These are phyloP conservation scores for Megalops atlanticus DNA, from an alignment of 2,113 vertebrate species.

Conservation along the genomic window DNA sequence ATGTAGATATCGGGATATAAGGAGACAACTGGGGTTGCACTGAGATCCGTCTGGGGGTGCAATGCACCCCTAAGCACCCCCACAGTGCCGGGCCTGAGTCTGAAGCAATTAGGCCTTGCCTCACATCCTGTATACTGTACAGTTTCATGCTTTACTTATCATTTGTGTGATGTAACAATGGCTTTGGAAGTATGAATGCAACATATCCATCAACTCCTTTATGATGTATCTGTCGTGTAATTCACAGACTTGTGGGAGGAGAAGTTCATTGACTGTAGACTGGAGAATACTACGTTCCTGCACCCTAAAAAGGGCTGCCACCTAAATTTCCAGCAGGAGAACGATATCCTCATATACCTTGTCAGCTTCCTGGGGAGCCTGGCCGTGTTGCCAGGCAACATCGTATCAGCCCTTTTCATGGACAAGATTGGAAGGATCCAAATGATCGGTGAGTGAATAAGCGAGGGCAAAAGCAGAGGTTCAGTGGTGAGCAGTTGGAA, in stretches of 20 bases:
- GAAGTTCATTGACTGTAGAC: conserved; percentile 86
- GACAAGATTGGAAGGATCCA: conserved; percentile 91
- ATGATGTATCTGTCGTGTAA: not conserved
- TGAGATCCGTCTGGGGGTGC: too few relatives aligned
- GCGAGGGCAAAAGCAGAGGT: not conserved
- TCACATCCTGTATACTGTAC: too few relatives aligned
- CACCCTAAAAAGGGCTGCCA: conserved; percentile 88
- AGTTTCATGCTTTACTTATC: too few relatives aligned
- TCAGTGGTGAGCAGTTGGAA: not conserved
- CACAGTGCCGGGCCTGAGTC: too few relatives aligned
- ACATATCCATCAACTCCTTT: too few relatives aligned
- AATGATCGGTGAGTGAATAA: conserved; percentile 85
- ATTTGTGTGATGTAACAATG: too few relatives aligned
- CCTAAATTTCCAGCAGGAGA: conserved; percentile 90
- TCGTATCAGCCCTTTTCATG: conserved; percentile 93
- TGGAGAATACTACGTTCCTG: conserved; percentile 83
- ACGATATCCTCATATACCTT: conserved; percentile 93
- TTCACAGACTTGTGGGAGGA: conserved; percentile 84
- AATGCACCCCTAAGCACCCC: too few relatives aligned
- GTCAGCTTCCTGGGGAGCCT: conserved; percentile 95
- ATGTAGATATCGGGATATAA: too few relatives aligned
- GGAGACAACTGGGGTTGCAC: too few relatives aligned
- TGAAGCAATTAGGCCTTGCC: too few relatives aligned
- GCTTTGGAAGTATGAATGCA: too few relatives aligned
- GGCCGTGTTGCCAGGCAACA: conserved; percentile 92